These are phyloP conservation scores for Agrilus cyanescens DNA, from an alignment of 2,888 invertebrate species.

Conservation along the genomic window DNA sequence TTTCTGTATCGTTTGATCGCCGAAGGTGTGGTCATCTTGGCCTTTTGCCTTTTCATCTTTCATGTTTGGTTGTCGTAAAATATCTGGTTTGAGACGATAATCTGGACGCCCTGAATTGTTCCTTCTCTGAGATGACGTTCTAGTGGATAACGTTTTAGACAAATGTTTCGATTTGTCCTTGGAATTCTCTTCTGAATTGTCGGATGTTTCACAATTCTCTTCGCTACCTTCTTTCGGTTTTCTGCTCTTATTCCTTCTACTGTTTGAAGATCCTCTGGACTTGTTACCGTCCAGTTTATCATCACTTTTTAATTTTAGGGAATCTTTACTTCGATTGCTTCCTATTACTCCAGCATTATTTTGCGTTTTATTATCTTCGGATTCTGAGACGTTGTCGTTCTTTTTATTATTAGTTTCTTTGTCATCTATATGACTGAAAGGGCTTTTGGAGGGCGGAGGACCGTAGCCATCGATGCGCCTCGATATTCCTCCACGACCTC, in stretches of 20 bases:
- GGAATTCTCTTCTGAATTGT: slow-evolving; percentile 17
- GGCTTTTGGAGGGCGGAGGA: slow-evolving; percentile 69
- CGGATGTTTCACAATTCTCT: slow-evolving; percentile 16
- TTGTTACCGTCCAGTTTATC: slow-evolving; percentile 15
- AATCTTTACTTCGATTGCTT: slow-evolving; percentile 13
- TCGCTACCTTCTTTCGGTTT: slow-evolving; percentile 17
- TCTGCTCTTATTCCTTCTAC: slow-evolving; percentile 31
- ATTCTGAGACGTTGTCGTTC: slow-evolving; percentile 21
- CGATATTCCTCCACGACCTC: slow-evolving; percentile 42
- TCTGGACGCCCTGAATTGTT: slow-evolving; percentile 24
- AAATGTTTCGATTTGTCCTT: slow-evolving; percentile 6
- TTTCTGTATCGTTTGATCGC: slow-evolving; percentile 17
- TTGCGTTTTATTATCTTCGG: slow-evolving; percentile 44
- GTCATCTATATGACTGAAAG: slow-evolving; percentile 44
- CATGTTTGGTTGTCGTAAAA: slow-evolving; percentile 6
- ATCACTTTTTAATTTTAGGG: slow-evolving; percentile 9
- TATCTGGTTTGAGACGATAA: slow-evolving; percentile 21
- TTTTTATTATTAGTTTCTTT: slow-evolving; percentile 25
- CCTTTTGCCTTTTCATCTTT: slow-evolving; percentile 6
- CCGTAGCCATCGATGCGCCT: slow-evolving; percentile 64
- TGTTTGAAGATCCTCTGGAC: slow-evolving; percentile 27
- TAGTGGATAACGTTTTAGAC: slow-evolving; percentile 15
- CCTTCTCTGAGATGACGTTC: slow-evolving; percentile 20
- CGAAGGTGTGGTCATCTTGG: slow-evolving; percentile 23
- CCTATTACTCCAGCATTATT: slow-evolving; percentile 51